phyloP scores from a whole-genome alignment of 1,140 invertebrate species.

The Lepidurus apus region DNA sequence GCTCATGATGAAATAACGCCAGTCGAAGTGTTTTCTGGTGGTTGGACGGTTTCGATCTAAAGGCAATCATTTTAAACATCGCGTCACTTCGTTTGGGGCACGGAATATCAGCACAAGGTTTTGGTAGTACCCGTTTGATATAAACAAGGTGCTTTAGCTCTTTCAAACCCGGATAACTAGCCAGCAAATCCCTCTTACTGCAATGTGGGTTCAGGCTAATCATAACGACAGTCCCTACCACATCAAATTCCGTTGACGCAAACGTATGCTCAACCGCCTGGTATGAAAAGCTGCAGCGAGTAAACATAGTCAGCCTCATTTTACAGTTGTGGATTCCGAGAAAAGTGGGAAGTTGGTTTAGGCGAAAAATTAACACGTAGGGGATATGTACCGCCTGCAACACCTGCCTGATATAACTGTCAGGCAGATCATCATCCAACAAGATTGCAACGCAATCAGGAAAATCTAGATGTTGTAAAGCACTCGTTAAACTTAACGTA shows the following conservation, averaged over 20 bases:
- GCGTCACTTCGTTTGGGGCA: neutral
- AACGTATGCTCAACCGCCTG: neutral
- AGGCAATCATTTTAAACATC: neutral
- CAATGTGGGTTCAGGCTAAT: neutral
- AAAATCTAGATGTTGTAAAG: neutral
- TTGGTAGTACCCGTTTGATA: neutral
- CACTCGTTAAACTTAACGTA: neutral
- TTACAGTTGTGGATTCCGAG: neutral
- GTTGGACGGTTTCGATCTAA: neutral
- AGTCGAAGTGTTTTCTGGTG: neutral
- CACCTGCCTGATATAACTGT: neutral
- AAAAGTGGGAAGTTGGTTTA: neutral
- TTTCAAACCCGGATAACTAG: neutral
- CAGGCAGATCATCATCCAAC: neutral
- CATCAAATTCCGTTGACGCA: neutral
- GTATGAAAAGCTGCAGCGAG: neutral
- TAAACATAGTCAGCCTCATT: neutral
- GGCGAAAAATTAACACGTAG: neutral
- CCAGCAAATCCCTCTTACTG: neutral
- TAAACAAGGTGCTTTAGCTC: neutral
- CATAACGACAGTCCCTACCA: neutral
- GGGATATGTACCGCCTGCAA: neutral
- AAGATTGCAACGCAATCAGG: neutral
- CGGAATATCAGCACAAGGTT: neutral
- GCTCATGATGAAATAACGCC: neutral